Conservation (phyloP, 2,888 invertebrate genomes). For the Himalopsyche japonica region DNA sequence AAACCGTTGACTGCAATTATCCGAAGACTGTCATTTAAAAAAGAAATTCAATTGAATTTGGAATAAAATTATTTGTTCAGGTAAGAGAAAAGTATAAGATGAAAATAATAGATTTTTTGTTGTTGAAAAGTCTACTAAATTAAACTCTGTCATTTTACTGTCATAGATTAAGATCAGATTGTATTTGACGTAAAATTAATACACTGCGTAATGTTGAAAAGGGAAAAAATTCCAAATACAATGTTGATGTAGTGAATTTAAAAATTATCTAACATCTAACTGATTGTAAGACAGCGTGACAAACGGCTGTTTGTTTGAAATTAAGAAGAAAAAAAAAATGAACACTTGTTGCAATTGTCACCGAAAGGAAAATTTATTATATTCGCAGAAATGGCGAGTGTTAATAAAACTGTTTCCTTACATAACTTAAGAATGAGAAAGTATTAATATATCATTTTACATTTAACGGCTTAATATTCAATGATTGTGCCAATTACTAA, state of each 20-base stretch:
- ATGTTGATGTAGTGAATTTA: not conserved
- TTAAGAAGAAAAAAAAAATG: not conserved
- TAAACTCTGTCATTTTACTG: not conserved
- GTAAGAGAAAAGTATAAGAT: too few relatives aligned
- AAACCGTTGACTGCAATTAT: too few relatives aligned
- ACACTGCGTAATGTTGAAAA: not conserved
- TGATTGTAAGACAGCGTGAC: not conserved
- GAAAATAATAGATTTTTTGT: too few relatives aligned
- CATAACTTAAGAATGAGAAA: too few relatives aligned
- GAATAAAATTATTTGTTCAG: too few relatives aligned
- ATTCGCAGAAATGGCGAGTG: not conserved
- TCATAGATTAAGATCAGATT: not conserved
- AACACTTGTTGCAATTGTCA: not conserved
- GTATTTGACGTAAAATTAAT: not conserved
- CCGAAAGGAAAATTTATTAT: not conserved
- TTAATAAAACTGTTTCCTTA: too few relatives aligned
- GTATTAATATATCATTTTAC: too few relatives aligned
- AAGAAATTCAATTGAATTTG: too few relatives aligned
- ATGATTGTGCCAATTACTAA: too few relatives aligned
- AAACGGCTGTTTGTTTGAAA: not conserved
- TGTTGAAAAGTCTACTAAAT: too few relatives aligned
- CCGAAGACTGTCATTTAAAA: too few relatives aligned
- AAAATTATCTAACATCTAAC: not conserved
- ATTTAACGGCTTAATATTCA: too few relatives aligned
- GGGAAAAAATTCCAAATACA: not conserved